Evolutionary conservation across 1,140 invertebrate species (phyloP).

Genomic region (Drosophila murphyi): DNA sequence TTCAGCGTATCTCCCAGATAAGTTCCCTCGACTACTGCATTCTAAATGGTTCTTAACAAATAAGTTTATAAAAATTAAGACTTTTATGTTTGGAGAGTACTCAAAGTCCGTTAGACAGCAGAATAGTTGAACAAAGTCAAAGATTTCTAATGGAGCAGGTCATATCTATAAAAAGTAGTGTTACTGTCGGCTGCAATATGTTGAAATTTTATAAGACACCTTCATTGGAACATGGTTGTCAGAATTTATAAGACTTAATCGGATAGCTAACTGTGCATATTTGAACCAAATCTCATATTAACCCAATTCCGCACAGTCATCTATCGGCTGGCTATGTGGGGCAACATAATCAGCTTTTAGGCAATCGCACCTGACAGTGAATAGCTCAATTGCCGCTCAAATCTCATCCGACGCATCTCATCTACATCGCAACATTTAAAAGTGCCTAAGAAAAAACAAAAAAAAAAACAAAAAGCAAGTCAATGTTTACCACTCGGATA

Average conservation of each 20-base stretch:
- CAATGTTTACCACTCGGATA: constrained; percentile 48
- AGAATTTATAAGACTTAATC: neutral
- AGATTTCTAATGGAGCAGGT: too few relatives aligned
- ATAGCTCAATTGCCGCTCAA: constrained; percentile 54
- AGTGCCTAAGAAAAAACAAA: neutral
- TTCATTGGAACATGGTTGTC: too few relatives aligned
- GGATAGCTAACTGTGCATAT: constrained; percentile 15
- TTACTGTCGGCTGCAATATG: too few relatives aligned
- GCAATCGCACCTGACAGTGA: constrained; percentile 49
- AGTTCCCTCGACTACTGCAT: too few relatives aligned
- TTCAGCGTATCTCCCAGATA: too few relatives aligned
- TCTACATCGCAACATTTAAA: constrained; percentile 14
- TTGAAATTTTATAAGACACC: too few relatives aligned
- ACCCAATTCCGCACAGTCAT: constrained; percentile 56
- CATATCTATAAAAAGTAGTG: too few relatives aligned
- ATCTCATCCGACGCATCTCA: neutral
- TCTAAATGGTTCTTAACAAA: too few relatives aligned
- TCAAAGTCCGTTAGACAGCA: too few relatives aligned
- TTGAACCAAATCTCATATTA: constrained; percentile 48
- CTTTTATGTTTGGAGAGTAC: too few relatives aligned
- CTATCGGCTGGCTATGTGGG: constrained; percentile 34
- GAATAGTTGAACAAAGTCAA: too few relatives aligned
- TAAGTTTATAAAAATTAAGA: too few relatives aligned
- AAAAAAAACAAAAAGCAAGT: constrained; percentile 12
- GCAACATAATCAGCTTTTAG: constrained; percentile 52